Conservation (phyloP, 1,140 invertebrate genomes). For the Drosophila repletoides region DNA sequence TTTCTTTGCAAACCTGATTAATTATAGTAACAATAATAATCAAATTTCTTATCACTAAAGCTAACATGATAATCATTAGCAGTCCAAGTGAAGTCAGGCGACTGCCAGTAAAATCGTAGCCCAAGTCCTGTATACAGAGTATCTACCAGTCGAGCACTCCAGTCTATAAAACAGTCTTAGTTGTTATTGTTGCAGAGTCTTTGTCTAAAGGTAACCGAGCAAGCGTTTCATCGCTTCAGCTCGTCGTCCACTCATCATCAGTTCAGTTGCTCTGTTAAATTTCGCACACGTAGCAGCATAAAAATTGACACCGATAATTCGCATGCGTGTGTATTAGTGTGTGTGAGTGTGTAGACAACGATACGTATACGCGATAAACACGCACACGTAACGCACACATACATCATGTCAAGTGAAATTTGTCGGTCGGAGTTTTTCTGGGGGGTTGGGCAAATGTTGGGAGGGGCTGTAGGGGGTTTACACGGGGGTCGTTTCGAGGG, state of each 20-base stretch:
- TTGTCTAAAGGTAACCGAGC: conserved; percentile 30
- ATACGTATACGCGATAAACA: conserved; percentile 75
- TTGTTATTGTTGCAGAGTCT: conserved; percentile 11
- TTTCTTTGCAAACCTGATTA: too few relatives aligned
- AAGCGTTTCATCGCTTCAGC: conserved; percentile 30
- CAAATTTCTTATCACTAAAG: too few relatives aligned
- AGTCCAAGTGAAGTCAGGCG: too few relatives aligned
- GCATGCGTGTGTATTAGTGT: conserved; percentile 23
- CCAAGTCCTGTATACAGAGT: too few relatives aligned
- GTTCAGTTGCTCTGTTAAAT: conserved; percentile 68
- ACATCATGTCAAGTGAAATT: conserved; percentile 68
- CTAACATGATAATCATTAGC: too few relatives aligned
- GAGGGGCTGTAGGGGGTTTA: background rate
- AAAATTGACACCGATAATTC: conserved; percentile 80
- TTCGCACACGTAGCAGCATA: conserved; percentile 80
- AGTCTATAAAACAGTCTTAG: too few relatives aligned
- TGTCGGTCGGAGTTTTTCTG: conserved; percentile 35
- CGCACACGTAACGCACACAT: conserved; percentile 72
- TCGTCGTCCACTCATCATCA: conserved; percentile 70
- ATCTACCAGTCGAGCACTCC: too few relatives aligned
- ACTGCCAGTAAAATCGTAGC: too few relatives aligned
- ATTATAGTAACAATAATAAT: too few relatives aligned
- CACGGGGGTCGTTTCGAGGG: background rate
- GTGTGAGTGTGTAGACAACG: conserved; percentile 25
- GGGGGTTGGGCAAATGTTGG: conserved; percentile 9